Percentiles rank a stretch among this genome's conserved stretches.
These are phyloP conservation scores for Notospermus geniculatus DNA, from an alignment of 1,140 invertebrate species.

Conservation along the genomic window DNA sequence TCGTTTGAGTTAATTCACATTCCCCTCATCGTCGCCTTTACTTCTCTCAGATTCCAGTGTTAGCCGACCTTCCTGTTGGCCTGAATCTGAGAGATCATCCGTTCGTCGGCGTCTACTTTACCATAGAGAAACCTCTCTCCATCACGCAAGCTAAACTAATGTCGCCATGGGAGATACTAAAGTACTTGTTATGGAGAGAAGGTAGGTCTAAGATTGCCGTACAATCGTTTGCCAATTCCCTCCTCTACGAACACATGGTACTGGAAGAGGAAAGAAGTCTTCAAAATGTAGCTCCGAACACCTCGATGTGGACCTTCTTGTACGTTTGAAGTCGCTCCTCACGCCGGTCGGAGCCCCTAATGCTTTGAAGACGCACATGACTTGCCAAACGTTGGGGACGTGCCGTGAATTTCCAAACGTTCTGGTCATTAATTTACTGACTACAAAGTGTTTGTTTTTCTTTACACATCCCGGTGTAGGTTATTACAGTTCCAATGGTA, in stretches of 20 bases:
- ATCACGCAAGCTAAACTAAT: constrained; percentile 12
- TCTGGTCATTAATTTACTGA: too few relatives aligned
- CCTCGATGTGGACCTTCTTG: too few relatives aligned
- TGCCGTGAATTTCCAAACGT: too few relatives aligned
- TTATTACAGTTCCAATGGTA: not conserved
- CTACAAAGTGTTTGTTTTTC: not conserved
- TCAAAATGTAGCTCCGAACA: too few relatives aligned
- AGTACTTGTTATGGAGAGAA: not conserved
- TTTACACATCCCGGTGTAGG: not conserved
- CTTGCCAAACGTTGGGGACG: too few relatives aligned
- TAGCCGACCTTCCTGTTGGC: constrained; percentile 73
- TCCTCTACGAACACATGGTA: too few relatives aligned
- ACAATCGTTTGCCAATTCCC: too few relatives aligned
- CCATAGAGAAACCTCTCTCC: constrained; percentile 10
- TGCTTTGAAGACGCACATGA: too few relatives aligned
- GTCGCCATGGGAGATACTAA: not conserved
- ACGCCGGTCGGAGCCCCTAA: too few relatives aligned
- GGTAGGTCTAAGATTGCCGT: constrained; percentile 4
- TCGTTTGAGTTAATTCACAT: too few relatives aligned
- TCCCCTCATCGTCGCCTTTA: not conserved
- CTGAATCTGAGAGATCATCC: constrained; percentile 78
- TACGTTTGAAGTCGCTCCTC: too few relatives aligned
- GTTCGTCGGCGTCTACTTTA: constrained; percentile 4
- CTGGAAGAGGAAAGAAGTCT: too few relatives aligned
- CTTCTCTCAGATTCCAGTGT: constrained; percentile 29